Conservation (phyloP, 1,140 invertebrate species). For the Drusus annulatus region DNA sequence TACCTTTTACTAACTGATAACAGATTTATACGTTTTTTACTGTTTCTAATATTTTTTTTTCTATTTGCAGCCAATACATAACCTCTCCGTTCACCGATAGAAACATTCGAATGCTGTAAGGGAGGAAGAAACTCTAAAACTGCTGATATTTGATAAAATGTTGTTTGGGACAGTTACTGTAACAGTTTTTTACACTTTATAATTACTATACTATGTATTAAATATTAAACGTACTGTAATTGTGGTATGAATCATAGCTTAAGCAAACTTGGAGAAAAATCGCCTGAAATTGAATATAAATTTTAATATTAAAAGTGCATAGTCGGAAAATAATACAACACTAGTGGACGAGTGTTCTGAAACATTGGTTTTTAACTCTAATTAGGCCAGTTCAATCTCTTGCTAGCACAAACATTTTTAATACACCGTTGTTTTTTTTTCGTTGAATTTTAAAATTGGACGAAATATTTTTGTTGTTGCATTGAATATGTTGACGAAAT, state of each 20-base stretch:
- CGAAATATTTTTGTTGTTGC: too few relatives aligned
- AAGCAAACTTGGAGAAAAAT: neutral
- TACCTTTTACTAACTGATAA: too few relatives aligned
- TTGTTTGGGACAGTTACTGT: slow-evolving; percentile 19
- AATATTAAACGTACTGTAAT: neutral
- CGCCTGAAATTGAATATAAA: neutral
- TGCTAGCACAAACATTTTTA: too few relatives aligned
- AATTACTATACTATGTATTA: neutral
- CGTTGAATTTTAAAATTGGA: too few relatives aligned
- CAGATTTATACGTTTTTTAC: too few relatives aligned
- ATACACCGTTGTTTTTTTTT: too few relatives aligned
- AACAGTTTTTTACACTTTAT: slow-evolving; percentile 8
- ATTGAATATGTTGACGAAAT: too few relatives aligned
- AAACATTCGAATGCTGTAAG: slow-evolving; percentile 75
- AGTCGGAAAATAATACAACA: too few relatives aligned
- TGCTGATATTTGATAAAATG: slow-evolving; percentile 14
- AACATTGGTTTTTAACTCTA: too few relatives aligned
- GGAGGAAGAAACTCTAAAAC: neutral
- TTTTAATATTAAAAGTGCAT: too few relatives aligned
- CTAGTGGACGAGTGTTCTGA: too few relatives aligned
- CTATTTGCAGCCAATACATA: slow-evolving; percentile 72
- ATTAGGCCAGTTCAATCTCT: too few relatives aligned
- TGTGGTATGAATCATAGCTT: neutral
- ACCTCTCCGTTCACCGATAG: slow-evolving; percentile 74
- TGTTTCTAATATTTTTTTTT: slow-evolving; percentile 6